These are phyloP conservation scores for Linurgus olivaceus DNA, from an alignment of 2,797 vertebrate genomes.

Conservation along the genomic window DNA sequence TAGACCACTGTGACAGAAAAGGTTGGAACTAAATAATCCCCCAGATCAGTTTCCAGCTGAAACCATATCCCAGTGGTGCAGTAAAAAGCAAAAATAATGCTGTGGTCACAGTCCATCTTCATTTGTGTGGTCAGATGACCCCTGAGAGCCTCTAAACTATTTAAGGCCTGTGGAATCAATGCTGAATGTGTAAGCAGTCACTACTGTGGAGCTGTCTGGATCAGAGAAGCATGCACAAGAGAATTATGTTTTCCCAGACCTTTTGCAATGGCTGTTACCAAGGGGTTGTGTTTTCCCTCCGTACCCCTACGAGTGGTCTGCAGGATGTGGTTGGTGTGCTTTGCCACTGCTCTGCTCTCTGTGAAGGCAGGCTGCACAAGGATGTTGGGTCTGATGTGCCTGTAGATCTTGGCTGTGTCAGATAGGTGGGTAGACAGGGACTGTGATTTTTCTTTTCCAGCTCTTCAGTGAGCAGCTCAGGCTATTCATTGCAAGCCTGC, in stretches of 20 bases:
- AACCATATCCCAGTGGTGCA: neutral
- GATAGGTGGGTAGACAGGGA: neutral
- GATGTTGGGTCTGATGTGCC: neutral
- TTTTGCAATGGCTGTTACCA: neutral
- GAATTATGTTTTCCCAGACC: neutral
- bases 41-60: neutral
- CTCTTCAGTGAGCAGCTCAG: neutral
- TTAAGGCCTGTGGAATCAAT: neutral
- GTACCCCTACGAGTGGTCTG: fast-evolving
- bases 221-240: neutral
- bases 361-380: neutral
- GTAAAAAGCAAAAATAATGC: neutral
- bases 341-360: neutral
- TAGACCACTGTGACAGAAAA: neutral
- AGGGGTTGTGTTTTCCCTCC: neutral
- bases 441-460: neutral
- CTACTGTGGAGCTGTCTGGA: neutral
- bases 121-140: neutral
- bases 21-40: neutral
- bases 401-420: neutral
- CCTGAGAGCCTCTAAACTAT: neutral
- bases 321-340: neutral
- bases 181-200: neutral
- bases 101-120: neutral
- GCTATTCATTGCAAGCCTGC: neutral